Base-by-base conservation (phyloP, 2,888 invertebrate species). In the Drosophila silvestris region DNA sequence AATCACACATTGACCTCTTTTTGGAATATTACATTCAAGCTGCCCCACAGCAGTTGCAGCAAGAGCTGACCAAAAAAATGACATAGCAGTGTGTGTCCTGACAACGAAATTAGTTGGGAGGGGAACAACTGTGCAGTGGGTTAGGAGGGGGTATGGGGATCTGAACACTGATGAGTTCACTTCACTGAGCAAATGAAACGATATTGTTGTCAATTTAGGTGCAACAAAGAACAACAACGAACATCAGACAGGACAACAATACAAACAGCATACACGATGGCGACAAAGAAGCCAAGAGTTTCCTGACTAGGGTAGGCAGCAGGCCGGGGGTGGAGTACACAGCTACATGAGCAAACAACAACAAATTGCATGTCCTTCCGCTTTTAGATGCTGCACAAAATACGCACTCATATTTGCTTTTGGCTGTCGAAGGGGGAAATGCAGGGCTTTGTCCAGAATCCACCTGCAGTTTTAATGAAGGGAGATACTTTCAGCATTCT, bases 191-290 rank as follows among this genome's bases (percentile, higher is more conserved):
- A 86, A 86, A 86, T 89, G 86, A 86, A 86, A 89, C 87, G 86
- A 86, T 86, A 86, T 86, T 86, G 89, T 86, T 86, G 89, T 86
- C 87, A 86, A 86, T 86, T 86, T 86, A 86, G 90, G 90, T 90
- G 85, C 85, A 86, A 86, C 85, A 86, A 86, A 85, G 85, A 82
- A 79, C 80, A 71, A 77, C 87, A 78, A 86, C 83, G 77, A 83
- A 68, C 70, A 73, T 50, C 80, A 75, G 77, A 78, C 75, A 82
- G 78, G 89, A 86, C 77, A 82, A 84, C 77, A 85, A 77, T 82
- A 90, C 90, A 85, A 85, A 90, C 85, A 90, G 83, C 85, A 85
- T 87, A 61, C 70, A 77, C 73, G 80, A 88, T 77, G 83, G 65
- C 63, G 85, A 77, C 70, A 70, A 81, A 75, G 83, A 70, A 68